Evolutionary conservation across 2,888 invertebrate species (phyloP), one percentile per base, ranked within the genome.

Genomic region (Aricia artaxerxes): DNA sequence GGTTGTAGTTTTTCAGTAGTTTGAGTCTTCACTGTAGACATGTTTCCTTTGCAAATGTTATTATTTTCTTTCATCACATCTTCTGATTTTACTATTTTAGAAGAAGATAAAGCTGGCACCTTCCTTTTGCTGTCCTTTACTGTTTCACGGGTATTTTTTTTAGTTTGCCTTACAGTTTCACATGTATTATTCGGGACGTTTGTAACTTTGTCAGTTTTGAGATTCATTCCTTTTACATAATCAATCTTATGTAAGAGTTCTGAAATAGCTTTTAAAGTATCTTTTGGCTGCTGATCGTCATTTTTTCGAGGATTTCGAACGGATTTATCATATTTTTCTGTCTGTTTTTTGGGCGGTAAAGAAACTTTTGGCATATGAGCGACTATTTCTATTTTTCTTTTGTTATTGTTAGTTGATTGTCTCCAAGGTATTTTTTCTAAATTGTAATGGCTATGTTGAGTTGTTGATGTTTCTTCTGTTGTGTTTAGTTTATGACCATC

Each of bases 251-350:
- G 90, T 57, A 93, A 85, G 73, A 94, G 82, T 84, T 92, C 91
- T 49, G 93, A 92, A 83, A 94, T 92, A 35, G 92, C 91, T 86
- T 89, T 91, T 53, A 93, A 85, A 38, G 94, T 92, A 83, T 91
- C 91, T 13, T 91, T 89, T 44, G 84, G 78, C 13, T 83, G 79
- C 83, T 87, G 90, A 11, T 81, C 79, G 78, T 84, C 81, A 80
- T 81, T 87, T 79, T 85, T 89, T 2, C 84, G 82, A 38, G 87
- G 86, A 82, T 84, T 88, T 80, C 85, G 89, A 35, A 60, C 79
- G 84, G 85, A 88, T 40, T 89, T 60, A 57, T 90, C 87, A 7
- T 79, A 11, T 82, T 87, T 89, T 1, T 81, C 73, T 9, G 79
- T 79, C 79, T 87, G 86, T 57, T 84, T 75, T 85, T 92, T 93